A percentile compares a stretch with the other conserved stretches of the same genome.
Evolutionary conservation across 2,797 vertebrate genomes (phyloP).

Genomic region (Peromyscus aztecus): DNA sequence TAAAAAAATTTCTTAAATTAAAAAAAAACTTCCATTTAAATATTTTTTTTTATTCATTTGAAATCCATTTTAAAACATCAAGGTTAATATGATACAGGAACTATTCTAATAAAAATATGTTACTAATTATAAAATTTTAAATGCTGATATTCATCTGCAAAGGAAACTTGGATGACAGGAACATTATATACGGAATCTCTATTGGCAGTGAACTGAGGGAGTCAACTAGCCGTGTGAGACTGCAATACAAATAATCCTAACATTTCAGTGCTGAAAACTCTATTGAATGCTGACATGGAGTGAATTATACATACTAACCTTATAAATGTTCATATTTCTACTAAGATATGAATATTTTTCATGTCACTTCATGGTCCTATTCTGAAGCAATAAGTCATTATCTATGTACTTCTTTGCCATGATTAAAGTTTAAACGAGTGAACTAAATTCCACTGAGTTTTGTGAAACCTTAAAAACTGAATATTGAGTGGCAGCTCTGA

Average conservation of each 20-base stretch:
- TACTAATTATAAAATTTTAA: neutral
- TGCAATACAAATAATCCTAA: conserved; percentile 59
- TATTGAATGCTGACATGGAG: conserved; percentile 17
- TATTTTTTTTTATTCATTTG: conserved; percentile 11
- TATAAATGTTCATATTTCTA: conserved; percentile 71
- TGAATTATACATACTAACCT: conserved; percentile 75
- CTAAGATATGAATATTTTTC: conserved; percentile 62
- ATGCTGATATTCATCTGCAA: conserved; percentile 40
- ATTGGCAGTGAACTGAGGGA: conserved; percentile 47
- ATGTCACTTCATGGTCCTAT: conserved; percentile 46
- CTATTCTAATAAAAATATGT: neutral
- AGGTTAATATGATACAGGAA: neutral
- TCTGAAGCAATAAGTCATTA: conserved; percentile 77
- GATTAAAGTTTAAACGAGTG: conserved; percentile 76
- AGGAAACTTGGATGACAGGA: conserved; percentile 43
- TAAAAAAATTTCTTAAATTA: too few relatives aligned
- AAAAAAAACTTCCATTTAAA: neutral
- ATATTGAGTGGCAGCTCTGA: conserved; percentile 56
- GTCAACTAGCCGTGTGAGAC: neutral
- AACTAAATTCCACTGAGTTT: conserved; percentile 74
- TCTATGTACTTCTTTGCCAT: conserved; percentile 47
- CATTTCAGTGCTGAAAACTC: conserved; percentile 30
- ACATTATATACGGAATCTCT: conserved; percentile 57
- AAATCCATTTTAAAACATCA: conserved; percentile 39
- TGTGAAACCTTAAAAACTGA: conserved; percentile 65